Percentiles rank a stretch among this genome's conserved stretches.
These are phyloP conservation scores for Ameiurus melas DNA, from an alignment of 2,113 vertebrate species.

Conservation along the genomic window DNA sequence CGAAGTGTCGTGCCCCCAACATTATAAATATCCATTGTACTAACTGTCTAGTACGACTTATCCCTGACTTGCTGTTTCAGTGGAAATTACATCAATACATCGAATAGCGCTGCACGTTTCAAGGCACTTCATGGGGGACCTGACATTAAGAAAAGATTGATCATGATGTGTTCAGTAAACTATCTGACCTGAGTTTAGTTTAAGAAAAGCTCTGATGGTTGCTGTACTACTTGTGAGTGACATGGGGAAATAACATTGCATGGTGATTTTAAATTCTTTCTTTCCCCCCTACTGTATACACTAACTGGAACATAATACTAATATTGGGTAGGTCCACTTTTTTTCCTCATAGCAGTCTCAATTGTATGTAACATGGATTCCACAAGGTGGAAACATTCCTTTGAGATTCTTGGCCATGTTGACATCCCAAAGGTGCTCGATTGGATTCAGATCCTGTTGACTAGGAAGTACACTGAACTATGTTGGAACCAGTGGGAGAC, in stretches of 20 bases:
- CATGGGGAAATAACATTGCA: neutral
- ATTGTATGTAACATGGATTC: neutral
- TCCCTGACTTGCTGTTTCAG: no score
- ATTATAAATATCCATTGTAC: no score
- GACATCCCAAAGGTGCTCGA: neutral
- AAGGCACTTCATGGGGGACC: no score
- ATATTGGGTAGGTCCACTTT: neutral
- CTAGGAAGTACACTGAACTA: neutral
- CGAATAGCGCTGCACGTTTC: no score
- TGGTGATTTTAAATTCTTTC: neutral
- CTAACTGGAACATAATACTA: neutral
- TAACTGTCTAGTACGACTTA: no score
- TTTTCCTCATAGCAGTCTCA: neutral
- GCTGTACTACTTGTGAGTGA: neutral
- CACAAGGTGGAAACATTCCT: neutral
- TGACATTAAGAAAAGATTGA: neutral
- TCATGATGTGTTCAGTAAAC: neutral
- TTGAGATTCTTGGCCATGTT: neutral
- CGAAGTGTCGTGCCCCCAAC: no score
- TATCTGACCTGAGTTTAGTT: neutral
- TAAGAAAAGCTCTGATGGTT: slow-evolving; percentile 2
- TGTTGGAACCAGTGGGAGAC: neutral
- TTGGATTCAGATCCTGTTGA: neutral
- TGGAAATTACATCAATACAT: no score
- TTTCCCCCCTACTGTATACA: neutral